Evolutionary conservation across 2,113 vertebrate species (phyloP).

Genomic region (Zapornia atra): DNA sequence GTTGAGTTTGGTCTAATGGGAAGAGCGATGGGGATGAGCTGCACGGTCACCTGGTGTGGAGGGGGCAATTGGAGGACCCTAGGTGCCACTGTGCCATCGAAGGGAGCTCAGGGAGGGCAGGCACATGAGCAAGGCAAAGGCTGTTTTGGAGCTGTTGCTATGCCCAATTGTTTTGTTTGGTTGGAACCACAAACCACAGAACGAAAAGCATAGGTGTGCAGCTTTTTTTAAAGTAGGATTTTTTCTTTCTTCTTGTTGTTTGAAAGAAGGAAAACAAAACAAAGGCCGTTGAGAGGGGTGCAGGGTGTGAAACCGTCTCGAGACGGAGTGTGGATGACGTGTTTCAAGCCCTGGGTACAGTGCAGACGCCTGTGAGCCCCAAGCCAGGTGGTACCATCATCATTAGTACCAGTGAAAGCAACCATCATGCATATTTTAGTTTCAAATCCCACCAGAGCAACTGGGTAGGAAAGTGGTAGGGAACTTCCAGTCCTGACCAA

Average conservation of each 20-base stretch:
- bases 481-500: not conserved
- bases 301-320: not conserved
- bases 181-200: conserved; percentile 57
- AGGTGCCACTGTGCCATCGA: accelerated
- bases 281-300: conserved; percentile 16
- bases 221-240: not conserved
- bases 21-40: accelerated
- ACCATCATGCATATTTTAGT: accelerated
- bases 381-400: accelerated
- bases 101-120: not conserved
- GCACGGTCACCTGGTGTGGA: accelerated
- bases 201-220: not conserved
- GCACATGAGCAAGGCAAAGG: not conserved
- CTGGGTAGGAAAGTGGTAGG: not conserved
- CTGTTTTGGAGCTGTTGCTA: conserved; percentile 47
- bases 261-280: conserved; percentile 19
- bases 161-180: conserved; percentile 37
- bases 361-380: accelerated
- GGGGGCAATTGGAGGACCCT: not conserved
- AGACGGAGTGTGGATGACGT: not conserved
- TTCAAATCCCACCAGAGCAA: not conserved
- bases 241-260: not conserved
- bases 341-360: not conserved
- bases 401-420: accelerated
- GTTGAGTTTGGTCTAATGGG: not conserved